Evolutionary conservation across 2,888 invertebrate species (phyloP).

Genomic region (Micoletzkya japonica): DNA sequence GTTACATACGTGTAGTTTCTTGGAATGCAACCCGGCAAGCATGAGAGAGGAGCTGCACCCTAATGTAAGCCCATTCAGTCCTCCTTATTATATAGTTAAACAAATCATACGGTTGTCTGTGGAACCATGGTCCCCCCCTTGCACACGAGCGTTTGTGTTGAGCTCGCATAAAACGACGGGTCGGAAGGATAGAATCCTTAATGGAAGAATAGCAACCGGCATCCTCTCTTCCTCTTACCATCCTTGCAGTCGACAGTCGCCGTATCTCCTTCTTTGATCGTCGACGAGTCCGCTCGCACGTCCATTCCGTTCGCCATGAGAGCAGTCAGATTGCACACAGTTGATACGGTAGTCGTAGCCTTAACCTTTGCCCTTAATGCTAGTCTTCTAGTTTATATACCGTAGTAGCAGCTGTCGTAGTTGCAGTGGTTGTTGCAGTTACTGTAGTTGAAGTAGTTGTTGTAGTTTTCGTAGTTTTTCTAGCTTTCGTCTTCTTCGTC

Average conservation of each 20-base stretch:
- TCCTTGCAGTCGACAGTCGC: neutral
- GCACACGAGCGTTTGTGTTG: constrained; percentile 12
- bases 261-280: neutral
- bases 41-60: no score
- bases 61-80: no score
- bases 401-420: neutral
- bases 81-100: no score
- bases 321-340: no score
- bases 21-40: neutral
- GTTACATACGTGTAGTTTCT: neutral
- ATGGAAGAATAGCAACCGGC: no score
- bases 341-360: constrained; percentile 5
- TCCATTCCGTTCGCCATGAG: neutral
- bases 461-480: neutral
- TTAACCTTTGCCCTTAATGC: no score
- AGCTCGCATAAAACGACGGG: neutral
- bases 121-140: constrained; percentile 2
- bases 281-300: neutral
- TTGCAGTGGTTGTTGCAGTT: constrained; percentile 9
- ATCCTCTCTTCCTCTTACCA: neutral
- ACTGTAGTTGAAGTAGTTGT: constrained; percentile 10
- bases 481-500: neutral
- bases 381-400: neutral
- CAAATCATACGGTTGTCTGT: no score
- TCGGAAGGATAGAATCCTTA: constrained; percentile 11